Percentiles rank a stretch among this genome's conserved stretches.
Evolutionary conservation across 2,888 invertebrate genomes (phyloP).

Genomic region (Bhutanitis thaidina): DNA sequence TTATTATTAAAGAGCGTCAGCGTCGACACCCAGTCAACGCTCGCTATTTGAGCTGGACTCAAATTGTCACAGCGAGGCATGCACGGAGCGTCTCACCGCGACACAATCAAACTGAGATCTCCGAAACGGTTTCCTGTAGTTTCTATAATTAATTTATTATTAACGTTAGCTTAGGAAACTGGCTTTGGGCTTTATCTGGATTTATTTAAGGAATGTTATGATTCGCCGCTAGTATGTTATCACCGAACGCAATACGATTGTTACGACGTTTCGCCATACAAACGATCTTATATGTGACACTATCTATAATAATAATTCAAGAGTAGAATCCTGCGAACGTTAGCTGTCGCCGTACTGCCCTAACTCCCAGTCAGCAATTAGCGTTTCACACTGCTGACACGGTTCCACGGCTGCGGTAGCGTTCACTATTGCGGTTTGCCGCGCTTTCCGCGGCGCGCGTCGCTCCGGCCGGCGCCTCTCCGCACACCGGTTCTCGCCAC

Average conservation of each 20-base stretch:
- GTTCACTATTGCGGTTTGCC: slow-evolving; percentile 74
- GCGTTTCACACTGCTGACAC: slow-evolving; percentile 79
- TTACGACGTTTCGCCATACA: too few species aligned
- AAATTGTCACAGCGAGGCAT: slow-evolving; percentile 72
- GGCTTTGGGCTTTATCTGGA: slow-evolving; percentile 72
- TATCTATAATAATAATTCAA: too few species aligned
- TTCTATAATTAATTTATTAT: slow-evolving; percentile 77
- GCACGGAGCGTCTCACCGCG: slow-evolving; percentile 66
- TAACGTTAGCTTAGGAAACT: slow-evolving; percentile 75
- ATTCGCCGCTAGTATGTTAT: slow-evolving; percentile 48
- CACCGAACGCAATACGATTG: neutral
- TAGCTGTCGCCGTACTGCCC: slow-evolving; percentile 46
- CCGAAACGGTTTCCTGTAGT: slow-evolving; percentile 79
- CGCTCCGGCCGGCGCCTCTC: slow-evolving; percentile 77
- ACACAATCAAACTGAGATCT: slow-evolving; percentile 67
- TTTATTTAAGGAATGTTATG: slow-evolving; percentile 35
- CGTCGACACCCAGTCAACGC: slow-evolving; percentile 58
- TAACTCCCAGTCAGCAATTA: slow-evolving; percentile 66
- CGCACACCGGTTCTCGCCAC: slow-evolving; percentile 57
- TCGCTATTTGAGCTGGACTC: slow-evolving; percentile 78
- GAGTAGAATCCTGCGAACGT: slow-evolving; percentile 19
- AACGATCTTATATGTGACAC: too few species aligned
- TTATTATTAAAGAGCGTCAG: slow-evolving; percentile 45
- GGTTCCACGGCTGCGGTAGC: slow-evolving; percentile 64
- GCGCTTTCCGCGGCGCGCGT: slow-evolving; percentile 72